Percentiles rank a stretch among this genome's conserved stretches.
Evolutionary conservation across 2,797 vertebrate genomes (phyloP).

Genomic region (Cyprinella venusta): DNA sequence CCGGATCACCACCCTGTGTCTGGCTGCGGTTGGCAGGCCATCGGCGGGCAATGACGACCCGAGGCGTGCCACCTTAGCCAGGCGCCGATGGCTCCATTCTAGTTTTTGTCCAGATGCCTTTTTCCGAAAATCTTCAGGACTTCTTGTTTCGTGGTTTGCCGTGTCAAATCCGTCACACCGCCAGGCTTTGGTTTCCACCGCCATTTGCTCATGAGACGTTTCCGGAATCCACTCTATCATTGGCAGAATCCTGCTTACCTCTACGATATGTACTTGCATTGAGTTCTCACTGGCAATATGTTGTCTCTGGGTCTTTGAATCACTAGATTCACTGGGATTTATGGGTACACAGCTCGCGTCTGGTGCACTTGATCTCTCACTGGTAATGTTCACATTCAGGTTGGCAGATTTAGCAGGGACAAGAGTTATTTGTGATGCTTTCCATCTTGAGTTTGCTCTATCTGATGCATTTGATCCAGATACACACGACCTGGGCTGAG

Average conservation of each 20-base stretch:
- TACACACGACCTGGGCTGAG: background rate
- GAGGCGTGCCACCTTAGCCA: constrained; percentile 18
- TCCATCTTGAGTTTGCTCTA: constrained; percentile 10
- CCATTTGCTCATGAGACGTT: constrained; percentile 2
- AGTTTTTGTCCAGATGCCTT: constrained; percentile 31
- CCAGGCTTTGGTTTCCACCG: constrained; percentile 34
- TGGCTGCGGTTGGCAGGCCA: background rate
- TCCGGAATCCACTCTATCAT: constrained; percentile 42
- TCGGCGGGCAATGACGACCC: constrained; percentile 8
- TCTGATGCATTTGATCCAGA: constrained; percentile 15
- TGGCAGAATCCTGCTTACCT: constrained; percentile 37
- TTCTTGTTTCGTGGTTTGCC: constrained; percentile 32
- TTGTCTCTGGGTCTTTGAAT: constrained; percentile 36
- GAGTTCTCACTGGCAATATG: constrained; percentile 36
- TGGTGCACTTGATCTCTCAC: constrained; percentile 34
- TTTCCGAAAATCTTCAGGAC: constrained; percentile 25
- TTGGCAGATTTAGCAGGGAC: constrained; percentile 10
- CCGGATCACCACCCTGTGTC: constrained; percentile 30
- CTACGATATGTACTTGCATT: constrained; percentile 7
- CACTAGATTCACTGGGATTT: constrained; percentile 13
- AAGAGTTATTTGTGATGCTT: constrained; percentile 21
- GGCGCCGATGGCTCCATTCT: constrained; percentile 11
- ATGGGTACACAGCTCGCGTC: constrained; percentile 14
- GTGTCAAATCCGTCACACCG: constrained; percentile 28
- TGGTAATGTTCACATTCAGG: constrained; percentile 13